Evolutionary conservation across 2,113 vertebrate genomes (phyloP), one percentile per base, ranked within the genome.

Genomic region (Willisornis vidua): DNA sequence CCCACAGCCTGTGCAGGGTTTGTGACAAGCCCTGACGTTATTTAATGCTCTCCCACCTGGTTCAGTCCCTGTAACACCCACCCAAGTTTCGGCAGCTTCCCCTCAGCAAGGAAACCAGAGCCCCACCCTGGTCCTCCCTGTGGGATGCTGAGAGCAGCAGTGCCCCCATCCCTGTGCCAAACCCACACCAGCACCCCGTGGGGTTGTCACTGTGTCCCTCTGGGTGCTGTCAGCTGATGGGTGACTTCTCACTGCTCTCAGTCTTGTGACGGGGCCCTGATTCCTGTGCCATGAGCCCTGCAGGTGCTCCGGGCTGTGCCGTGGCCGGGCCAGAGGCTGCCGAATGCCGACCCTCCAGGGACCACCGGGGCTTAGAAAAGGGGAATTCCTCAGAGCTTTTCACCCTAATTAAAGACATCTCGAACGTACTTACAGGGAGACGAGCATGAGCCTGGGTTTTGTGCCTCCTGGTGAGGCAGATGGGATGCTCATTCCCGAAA

Each of bases 231-330:
- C 96, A 95, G 51, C 74, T 89, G 91, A 71, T 2, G 15, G 57
- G 89, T 29, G 92, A 26, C 45, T 35, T 83, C 29, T 83, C 52
- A 55, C 24, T 2, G 1, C 33, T 77, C 77, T 90, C 35, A 6
- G 58, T 95, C 96, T 90, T 95, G 94, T 94, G 96, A 95, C 59
- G 1, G 5, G 48, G 81, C 15, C 5, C 3, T 10, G 93, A 76
- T 70, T 95, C 92, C n/a, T 10, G n/a, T 4, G 49, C 77, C 8
- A 1, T 3, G 35, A 81, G 49, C 33, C 18, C 66, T 3, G 22
- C 91, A 72, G 90, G 82, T 86, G 93, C 85, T 4, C 12, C 0
- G 18, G 33, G 89, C 79, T 15, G 52, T 6, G 67, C 35, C 4
- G 4, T 12, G 46, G 46, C 10, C 10, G 0, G 14, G 39, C 55